phyloP scores from a whole-genome alignment of 2,113 vertebrate genomes.

The Malurus elegans region DNA sequence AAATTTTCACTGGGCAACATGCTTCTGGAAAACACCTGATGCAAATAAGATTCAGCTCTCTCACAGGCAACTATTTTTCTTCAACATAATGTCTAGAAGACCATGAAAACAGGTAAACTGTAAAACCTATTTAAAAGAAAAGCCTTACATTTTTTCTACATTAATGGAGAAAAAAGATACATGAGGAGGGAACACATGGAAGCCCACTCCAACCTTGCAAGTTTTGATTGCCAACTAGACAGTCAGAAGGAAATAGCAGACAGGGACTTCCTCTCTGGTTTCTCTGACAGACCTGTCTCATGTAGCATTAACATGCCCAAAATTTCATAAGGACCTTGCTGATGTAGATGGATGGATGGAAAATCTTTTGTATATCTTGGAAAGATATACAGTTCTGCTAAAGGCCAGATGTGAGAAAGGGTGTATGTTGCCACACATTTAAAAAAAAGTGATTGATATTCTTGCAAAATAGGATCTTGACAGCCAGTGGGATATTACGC shows the following conservation, averaged over 20 bases:
- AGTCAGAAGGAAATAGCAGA: neutral
- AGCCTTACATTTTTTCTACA: neutral
- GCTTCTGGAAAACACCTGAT: neutral
- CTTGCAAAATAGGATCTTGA: neutral
- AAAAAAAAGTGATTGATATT: neutral
- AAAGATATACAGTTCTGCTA: neutral
- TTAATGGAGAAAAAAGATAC: neutral
- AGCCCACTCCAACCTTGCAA: neutral
- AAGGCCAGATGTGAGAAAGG: neutral
- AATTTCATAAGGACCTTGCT: neutral
- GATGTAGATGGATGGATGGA: neutral
- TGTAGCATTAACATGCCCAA: neutral
- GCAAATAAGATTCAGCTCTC: neutral
- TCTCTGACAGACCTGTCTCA: neutral
- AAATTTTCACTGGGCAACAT: neutral
- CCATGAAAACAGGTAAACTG: neutral
- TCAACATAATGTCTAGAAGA: neutral
- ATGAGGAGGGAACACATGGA: neutral
- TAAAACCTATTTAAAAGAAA: neutral
- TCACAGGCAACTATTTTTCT: neutral
- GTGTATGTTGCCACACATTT: neutral
- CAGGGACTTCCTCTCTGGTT: neutral
- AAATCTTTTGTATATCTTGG: neutral
- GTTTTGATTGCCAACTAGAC: neutral
- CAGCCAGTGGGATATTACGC: neutral